These are phyloP conservation scores for Aphodius sticticus DNA, from an alignment of 2,888 invertebrate species.

Conservation along the genomic window DNA sequence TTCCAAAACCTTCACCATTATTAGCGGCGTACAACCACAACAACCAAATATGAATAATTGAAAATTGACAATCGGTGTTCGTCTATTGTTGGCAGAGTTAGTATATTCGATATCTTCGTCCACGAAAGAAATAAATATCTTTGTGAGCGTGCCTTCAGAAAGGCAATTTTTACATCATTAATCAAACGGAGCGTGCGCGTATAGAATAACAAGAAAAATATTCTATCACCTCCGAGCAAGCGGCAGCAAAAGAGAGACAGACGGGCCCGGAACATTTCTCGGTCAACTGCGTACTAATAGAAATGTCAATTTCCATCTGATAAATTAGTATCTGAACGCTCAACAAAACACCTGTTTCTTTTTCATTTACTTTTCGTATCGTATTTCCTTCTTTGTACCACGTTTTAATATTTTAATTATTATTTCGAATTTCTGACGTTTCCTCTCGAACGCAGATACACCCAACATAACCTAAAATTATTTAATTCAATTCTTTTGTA, in stretches of 20 bases:
- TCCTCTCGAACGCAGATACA: too few species aligned
- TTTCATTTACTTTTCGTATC: constrained; percentile 17
- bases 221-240: background rate
- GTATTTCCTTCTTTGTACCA: constrained; percentile 15
- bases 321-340: constrained; percentile 19
- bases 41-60: too few species aligned
- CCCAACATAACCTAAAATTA: background rate
- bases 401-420: background rate
- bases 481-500: background rate
- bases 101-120: background rate
- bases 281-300: constrained; percentile 22
- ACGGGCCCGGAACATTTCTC: background rate
- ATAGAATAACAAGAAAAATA: background rate
- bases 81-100: background rate
- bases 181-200: background rate
- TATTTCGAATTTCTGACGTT: too few species aligned
- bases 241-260: background rate
- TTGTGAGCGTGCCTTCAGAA: background rate
- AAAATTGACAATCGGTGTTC: background rate
- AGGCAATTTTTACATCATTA: constrained; percentile 4
- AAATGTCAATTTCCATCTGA: constrained; percentile 24
- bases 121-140: background rate
- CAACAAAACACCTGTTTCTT: constrained; percentile 14
- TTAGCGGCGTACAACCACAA: too few species aligned
- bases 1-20: too few species aligned